These are phyloP conservation scores for Zeugodacus cucurbitae DNA, from an alignment of 1,140 invertebrate species.

Conservation along the genomic window DNA sequence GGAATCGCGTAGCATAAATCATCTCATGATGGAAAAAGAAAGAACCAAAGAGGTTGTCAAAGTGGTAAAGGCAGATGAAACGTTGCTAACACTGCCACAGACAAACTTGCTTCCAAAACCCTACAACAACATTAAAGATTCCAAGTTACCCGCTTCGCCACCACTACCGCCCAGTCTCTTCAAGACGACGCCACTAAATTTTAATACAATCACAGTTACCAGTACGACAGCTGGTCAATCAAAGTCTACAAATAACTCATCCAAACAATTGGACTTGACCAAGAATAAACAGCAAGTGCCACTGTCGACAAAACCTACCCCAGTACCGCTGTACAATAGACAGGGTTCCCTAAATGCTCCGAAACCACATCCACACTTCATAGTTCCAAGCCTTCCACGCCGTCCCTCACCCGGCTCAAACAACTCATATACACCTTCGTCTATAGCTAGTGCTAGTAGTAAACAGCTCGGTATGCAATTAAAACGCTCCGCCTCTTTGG, in stretches of 20 bases:
- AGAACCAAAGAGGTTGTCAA: background rate
- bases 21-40: conserved; percentile 46
- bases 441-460: conserved; percentile 61
- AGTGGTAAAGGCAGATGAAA: conserved; percentile 38
- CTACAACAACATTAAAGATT: conserved; percentile 46
- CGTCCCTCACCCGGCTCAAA: conserved; percentile 48
- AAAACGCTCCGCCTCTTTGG: conserved; percentile 56
- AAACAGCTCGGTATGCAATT: conserved; percentile 51
- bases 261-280: conserved; percentile 25
- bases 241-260: background rate
- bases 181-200: conserved; percentile 50
- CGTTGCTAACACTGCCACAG: background rate
- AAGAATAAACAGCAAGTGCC: background rate
- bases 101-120: conserved; percentile 42
- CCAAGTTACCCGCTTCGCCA: conserved; percentile 54
- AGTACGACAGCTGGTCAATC: conserved; percentile 33
- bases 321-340: conserved; percentile 47
- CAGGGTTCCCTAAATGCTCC: conserved; percentile 5
- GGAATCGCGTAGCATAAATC: conserved; percentile 55
- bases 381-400: conserved; percentile 50
- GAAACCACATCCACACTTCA: conserved; percentile 52
- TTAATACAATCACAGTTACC: conserved; percentile 44
- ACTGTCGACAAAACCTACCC: conserved; percentile 12
- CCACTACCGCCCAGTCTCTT: conserved; percentile 63
- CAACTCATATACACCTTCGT: conserved; percentile 57